Conservation (phyloP, 2,113 vertebrate species). For the Ptyas mucosa region DNA sequence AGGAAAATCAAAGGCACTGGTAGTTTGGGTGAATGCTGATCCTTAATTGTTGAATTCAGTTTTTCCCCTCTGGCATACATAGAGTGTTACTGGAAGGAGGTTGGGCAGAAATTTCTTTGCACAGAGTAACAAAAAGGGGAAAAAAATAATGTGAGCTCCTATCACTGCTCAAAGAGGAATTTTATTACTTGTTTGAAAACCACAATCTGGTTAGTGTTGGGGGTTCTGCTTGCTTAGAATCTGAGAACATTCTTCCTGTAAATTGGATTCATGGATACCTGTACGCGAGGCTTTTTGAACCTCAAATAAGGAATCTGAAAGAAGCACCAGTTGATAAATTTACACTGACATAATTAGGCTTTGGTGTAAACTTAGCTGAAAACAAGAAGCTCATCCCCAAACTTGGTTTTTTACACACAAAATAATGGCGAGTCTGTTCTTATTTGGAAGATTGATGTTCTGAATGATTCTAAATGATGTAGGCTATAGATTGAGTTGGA, state of each 20-base stretch:
- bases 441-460: neutral
- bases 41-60: neutral
- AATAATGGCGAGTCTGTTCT: neutral
- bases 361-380: neutral
- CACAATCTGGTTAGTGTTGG: neutral
- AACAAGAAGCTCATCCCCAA: neutral
- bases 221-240: neutral
- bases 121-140: neutral
- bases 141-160: neutral
- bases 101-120: neutral
- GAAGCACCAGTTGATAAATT: neutral
- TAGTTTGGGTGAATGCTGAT: neutral
- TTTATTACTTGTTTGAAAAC: neutral
- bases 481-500: rapidly evolving
- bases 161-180: neutral
- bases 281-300: neutral
- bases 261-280: neutral
- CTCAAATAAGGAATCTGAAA: neutral
- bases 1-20: slow-evolving; percentile 3
- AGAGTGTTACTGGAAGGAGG: neutral
- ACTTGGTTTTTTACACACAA: neutral
- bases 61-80: neutral
- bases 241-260: neutral
- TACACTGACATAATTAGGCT: neutral
- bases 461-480: neutral